Evolutionary conservation across 2,888 invertebrate genomes (phyloP).

Genomic region (Brachypalpus laphriformis): DNA sequence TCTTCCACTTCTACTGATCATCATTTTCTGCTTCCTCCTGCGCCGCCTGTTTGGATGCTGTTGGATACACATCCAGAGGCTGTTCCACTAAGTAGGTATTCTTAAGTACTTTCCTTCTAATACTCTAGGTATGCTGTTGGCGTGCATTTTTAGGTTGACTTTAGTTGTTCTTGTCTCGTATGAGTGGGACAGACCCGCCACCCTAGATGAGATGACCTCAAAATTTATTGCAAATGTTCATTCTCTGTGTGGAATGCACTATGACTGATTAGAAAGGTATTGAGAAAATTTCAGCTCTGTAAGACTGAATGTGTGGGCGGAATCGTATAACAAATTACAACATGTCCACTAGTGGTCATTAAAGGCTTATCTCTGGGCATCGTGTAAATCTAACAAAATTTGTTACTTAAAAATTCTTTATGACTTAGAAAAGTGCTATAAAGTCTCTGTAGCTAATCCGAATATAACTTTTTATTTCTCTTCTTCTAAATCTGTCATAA

Average conservation of each 20-base stretch:
- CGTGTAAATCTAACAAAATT: not conserved
- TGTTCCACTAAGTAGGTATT: slow-evolving; percentile 51
- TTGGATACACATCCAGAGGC: slow-evolving; percentile 62
- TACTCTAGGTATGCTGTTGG: slow-evolving; percentile 11
- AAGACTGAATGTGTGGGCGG: not conserved
- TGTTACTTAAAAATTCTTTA: not conserved
- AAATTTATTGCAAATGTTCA: slow-evolving; percentile 7
- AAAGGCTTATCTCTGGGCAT: not conserved
- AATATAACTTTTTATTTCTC: slow-evolving; percentile 2
- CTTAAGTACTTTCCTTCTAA: slow-evolving; percentile 52
- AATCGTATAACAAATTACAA: not conserved
- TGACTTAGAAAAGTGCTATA: slow-evolving; percentile 6
- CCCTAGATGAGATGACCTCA: slow-evolving; percentile 10
- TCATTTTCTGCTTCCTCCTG: slow-evolving; percentile 55
- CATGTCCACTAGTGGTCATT: not conserved
- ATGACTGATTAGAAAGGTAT: not conserved
- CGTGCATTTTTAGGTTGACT: slow-evolving; percentile 10
- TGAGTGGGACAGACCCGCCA: slow-evolving; percentile 37
- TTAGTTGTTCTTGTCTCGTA: not conserved
- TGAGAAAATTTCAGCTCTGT: no score
- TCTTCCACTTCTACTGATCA: slow-evolving; percentile 42
- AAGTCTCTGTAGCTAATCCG: not conserved
- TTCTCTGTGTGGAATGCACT: no score
- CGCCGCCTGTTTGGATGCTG: slow-evolving; percentile 32
- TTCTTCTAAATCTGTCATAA: slow-evolving; percentile 7